A percentile compares a stretch with the other conserved stretches of the same genome.
These are phyloP conservation scores for Lasius platythorax DNA, from an alignment of 2,888 invertebrate species.

Conservation along the genomic window DNA sequence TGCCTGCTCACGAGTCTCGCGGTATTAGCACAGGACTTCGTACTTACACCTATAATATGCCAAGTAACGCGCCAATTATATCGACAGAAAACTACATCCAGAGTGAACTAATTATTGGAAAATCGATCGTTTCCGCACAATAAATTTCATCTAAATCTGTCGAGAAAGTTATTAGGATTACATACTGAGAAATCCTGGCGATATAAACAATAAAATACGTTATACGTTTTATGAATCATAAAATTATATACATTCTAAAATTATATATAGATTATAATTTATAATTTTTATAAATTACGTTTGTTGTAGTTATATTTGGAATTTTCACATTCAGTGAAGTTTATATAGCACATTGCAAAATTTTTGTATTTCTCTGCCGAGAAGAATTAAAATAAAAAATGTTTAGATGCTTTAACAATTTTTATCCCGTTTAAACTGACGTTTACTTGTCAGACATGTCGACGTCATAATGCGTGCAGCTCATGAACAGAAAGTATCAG, in stretches of 20 bases:
- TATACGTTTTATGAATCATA: not conserved
- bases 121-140: slow-evolving; percentile 30
- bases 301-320: not conserved
- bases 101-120: slow-evolving; percentile 16
- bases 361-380: not conserved
- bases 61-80: slow-evolving; percentile 53
- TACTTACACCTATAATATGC: slow-evolving; percentile 25
- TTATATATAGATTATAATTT: not conserved
- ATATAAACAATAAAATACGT: not conserved
- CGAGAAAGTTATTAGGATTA: not conserved
- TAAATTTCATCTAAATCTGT: not conserved
- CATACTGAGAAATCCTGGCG: not conserved
- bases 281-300: not conserved
- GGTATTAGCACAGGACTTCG: slow-evolving; percentile 25
- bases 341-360: not conserved
- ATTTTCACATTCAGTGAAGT: not conserved
- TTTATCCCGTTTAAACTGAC: not conserved
- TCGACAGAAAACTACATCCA: slow-evolving; percentile 35
- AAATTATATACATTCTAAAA: not conserved
- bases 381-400: not conserved
- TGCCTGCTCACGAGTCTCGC: slow-evolving; percentile 60
- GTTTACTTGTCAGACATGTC: not conserved
- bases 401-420: not conserved
- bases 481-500: slow-evolving; percentile 10
- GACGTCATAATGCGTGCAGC: too few species aligned